These are phyloP conservation scores for Amphiduros pacificus DNA, from an alignment of 2,888 invertebrate species.

Conservation along the genomic window DNA sequence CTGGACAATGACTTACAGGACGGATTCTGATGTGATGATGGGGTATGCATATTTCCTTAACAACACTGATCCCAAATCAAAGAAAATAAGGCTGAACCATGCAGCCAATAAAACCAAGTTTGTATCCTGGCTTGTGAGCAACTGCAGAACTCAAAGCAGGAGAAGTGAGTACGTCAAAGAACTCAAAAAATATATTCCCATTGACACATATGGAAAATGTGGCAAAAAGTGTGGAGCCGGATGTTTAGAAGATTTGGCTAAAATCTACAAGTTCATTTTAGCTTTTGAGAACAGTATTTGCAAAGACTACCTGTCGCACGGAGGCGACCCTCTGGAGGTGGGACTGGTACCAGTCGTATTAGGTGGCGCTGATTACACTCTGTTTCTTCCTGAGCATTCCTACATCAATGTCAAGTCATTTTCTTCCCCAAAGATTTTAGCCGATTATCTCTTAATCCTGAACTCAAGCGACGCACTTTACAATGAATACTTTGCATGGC, in stretches of 20 bases:
- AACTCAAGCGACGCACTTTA: conserved; percentile 87
- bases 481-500: conserved; percentile 80
- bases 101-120: no score
- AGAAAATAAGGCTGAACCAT: no score
- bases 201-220: conserved; percentile 35
- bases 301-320: conserved; percentile 32
- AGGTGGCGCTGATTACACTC: conserved; percentile 25
- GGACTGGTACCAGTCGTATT: conserved; percentile 28
- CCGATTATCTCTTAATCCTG: conserved; percentile 80
- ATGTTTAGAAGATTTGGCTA: conserved; percentile 16
- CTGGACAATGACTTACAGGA: conserved; percentile 36
- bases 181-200: conserved; percentile 27
- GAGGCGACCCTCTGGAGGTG: no score
- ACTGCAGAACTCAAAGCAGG: conserved; percentile 30
- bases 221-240: conserved; percentile 12
- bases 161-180: conserved; percentile 31
- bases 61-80: no score
- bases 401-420: conserved; percentile 97
- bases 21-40: conserved; percentile 33
- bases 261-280: conserved; percentile 30
- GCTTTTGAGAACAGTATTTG: conserved; percentile 35
- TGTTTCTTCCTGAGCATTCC: conserved; percentile 61
- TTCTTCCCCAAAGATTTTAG: conserved; percentile 81
- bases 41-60: no score
- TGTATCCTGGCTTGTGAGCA: conserved; percentile 37